Base-by-base conservation (phyloP, 2,113 vertebrate genomes). In the Grus americana region DNA sequence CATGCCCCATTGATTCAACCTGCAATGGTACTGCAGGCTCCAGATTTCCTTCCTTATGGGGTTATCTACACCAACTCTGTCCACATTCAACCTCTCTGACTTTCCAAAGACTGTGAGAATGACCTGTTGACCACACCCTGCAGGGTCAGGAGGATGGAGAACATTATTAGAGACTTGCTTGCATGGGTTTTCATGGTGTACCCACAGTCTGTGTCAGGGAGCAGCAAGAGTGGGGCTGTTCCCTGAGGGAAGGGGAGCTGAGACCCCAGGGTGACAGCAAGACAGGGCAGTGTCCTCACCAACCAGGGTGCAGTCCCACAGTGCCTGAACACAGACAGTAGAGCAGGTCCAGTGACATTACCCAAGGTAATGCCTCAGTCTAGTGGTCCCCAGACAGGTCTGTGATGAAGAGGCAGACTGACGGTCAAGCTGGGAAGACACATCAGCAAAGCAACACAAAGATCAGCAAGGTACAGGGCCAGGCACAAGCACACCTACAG, bases 1-100 rank as follows among this genome's bases (percentile, higher is more conserved):
- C 0, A 0, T 44, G 30, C 2, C 12, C 20, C 3, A 0, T 21
- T 70, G 23, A 40, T 55, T 40, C 40, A 61, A 36, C 23, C n/a
- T 46, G 27, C 24, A 84, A 0, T 10, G 32, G n/a, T 20, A 59
- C 23, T 44, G 40, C 46, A 80, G 40, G 17, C 32, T 75, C 46
- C 50, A 49, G 11, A 75, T 46, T 61, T 84, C 58, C 50, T 61
- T 75, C 38, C 32, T 29, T 34, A 2, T 26, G 38, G 47, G 19
- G 10, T 80, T 61, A 55, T 40, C 57, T 86, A 36, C 54, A 47
- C 26, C 11, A 15, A 9, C 19, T 73, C 42, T 26, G 57, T 23
- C 34, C 30, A 83, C n/a, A 38, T 40, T 66, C 73, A 75, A 29
- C 24, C 20, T 46, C 42, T 54, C 11, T 55, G 36, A 19, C 73